phyloP scores from a whole-genome alignment of 2,113 vertebrate species.

The Festucalex cinctus region DNA sequence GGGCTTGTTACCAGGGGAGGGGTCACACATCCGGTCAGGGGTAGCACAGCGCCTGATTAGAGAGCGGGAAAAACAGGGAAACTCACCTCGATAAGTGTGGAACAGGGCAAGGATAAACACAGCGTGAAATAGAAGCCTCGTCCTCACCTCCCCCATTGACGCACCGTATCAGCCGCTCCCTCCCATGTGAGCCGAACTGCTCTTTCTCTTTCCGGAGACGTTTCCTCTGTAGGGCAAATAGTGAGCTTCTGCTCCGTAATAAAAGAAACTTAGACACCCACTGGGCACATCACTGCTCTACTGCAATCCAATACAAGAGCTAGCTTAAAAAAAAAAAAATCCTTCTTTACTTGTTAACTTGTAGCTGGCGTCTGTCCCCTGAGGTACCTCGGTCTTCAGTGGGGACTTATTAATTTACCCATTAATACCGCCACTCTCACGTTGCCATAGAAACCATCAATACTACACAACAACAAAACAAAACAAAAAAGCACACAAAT shows the following conservation, averaged over 20 bases:
- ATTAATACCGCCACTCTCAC: too few species aligned
- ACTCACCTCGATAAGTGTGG: slow-evolving; percentile 46
- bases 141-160: slow-evolving; percentile 13
- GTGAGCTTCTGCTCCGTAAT: background rate
- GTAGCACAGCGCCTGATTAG: slow-evolving; percentile 62
- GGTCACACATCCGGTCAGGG: slow-evolving; percentile 31
- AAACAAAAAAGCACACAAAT: too few species aligned
- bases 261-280: background rate
- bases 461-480: too few species aligned
- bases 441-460: too few species aligned
- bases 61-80: slow-evolving; percentile 53
- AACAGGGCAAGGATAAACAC: slow-evolving; percentile 61
- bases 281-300: too few species aligned
- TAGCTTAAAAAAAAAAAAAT: background rate
- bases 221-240: background rate
- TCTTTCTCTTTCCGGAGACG: background rate
- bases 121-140: slow-evolving; percentile 43
- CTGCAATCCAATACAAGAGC: too few species aligned
- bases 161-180: slow-evolving; percentile 10
- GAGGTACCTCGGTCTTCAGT: too few species aligned
- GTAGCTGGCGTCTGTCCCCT: too few species aligned
- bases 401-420: too few species aligned
- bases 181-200: slow-evolving; percentile 4
- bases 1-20: slow-evolving; percentile 48
- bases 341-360: background rate